These are phyloP conservation scores for Cheilosia scutellata DNA, from an alignment of 2,888 invertebrate species.

Conservation along the genomic window DNA sequence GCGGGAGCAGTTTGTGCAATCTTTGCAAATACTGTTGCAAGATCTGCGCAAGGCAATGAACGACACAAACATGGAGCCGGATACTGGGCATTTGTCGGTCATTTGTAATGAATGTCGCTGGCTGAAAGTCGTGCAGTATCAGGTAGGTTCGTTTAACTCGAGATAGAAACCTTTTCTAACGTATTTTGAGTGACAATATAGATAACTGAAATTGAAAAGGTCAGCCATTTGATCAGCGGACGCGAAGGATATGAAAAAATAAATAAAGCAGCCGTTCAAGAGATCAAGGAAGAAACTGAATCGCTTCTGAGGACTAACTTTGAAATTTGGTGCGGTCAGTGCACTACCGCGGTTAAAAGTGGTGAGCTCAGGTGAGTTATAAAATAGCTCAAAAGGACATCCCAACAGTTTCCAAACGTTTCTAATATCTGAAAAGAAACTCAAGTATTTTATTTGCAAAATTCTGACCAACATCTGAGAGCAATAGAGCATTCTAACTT, in stretches of 20 bases:
- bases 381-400: too few relatives aligned
- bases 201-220: conserved; percentile 83
- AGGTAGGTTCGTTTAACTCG: conserved; percentile 75
- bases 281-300: conserved; percentile 83
- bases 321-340: conserved; percentile 84
- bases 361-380: conserved; percentile 81
- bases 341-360: conserved; percentile 81
- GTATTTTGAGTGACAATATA: conserved; percentile 44
- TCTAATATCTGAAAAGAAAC: too few relatives aligned
- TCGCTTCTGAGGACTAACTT: conserved; percentile 83
- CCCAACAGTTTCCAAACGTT: too few relatives aligned
- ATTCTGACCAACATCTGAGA: too few relatives aligned
- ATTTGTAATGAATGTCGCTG: conserved; percentile 84
- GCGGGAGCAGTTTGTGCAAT: conserved; percentile 91
- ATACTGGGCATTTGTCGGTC: conserved; percentile 82
- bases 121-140: conserved; percentile 83
- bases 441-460: too few relatives aligned
- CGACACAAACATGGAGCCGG: conserved; percentile 83
- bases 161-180: neutral
- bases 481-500: too few relatives aligned
- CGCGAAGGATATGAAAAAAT: conserved; percentile 83
- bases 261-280: conserved; percentile 82
- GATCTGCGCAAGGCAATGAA: conserved; percentile 83
- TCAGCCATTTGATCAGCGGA: conserved; percentile 82
- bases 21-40: conserved; percentile 87